phyloP scores from a whole-genome alignment of 2,888 invertebrate genomes.

The Drosophila anceps region DNA sequence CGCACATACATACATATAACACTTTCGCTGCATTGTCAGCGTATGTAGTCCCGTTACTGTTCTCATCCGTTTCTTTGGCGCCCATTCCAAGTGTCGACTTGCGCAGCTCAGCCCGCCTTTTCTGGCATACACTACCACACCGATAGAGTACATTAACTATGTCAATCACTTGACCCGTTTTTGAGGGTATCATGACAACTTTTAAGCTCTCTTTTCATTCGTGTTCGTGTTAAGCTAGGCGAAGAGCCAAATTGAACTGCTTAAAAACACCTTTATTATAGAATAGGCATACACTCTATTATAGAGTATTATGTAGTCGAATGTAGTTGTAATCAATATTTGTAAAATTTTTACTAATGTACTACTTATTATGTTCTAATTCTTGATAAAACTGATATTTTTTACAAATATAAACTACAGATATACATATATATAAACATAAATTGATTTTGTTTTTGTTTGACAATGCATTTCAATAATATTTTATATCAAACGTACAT shows the following conservation, averaged over 20 bases:
- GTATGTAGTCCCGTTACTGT: slow-evolving; percentile 48
- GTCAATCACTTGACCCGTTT: not conserved
- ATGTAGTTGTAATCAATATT: not conserved
- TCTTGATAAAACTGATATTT: not conserved
- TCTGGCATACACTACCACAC: slow-evolving; percentile 16
- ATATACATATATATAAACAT: not conserved
- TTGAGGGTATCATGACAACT: not conserved
- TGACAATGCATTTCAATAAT: slow-evolving; percentile 3
- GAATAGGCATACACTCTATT: too few species aligned
- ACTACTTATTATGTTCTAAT: not conserved
- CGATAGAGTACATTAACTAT: not conserved
- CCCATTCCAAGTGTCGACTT: slow-evolving; percentile 54
- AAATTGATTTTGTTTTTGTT: not conserved
- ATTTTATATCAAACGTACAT: not conserved
- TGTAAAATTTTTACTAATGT: not conserved
- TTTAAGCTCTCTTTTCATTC: not conserved
- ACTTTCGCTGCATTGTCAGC: slow-evolving; percentile 66
- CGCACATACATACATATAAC: slow-evolving; percentile 42
- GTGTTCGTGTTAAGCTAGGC: too few species aligned
- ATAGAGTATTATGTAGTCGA: not conserved
- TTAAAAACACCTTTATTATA: not conserved
- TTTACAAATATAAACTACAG: not conserved
- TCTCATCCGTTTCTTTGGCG: slow-evolving; percentile 56
- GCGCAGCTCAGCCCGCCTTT: slow-evolving; percentile 48
- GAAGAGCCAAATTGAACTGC: too few species aligned